Evolutionary conservation across 2,113 vertebrate species (phyloP).

Genomic region (human): DNA sequence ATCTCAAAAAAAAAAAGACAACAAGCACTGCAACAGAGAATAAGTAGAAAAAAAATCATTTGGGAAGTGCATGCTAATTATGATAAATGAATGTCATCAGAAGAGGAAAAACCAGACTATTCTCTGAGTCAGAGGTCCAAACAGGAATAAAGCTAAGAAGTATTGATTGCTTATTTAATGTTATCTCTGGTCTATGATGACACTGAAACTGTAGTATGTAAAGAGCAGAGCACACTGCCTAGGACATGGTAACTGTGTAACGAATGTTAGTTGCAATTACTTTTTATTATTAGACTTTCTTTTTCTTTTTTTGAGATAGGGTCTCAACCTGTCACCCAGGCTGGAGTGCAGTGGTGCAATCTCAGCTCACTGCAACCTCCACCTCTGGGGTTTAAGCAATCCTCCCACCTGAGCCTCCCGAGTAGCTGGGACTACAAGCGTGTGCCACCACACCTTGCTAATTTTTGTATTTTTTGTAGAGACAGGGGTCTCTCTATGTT

Average conservation of each 20-base stretch:
- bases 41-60: not conserved
- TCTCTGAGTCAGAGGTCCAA: not conserved
- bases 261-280: not conserved
- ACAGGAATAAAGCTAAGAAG: not conserved
- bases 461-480: too few species aligned
- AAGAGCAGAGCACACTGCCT: not conserved
- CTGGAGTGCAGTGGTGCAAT: too few species aligned
- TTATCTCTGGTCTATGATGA: not conserved
- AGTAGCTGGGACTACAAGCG: too few species aligned
- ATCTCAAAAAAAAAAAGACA: not conserved
- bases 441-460: too few species aligned
- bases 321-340: too few species aligned
- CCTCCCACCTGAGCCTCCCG: too few species aligned
- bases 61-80: not conserved
- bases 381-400: too few species aligned
- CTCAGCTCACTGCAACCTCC: too few species aligned
- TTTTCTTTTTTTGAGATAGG: too few species aligned
- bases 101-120: not conserved
- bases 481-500: too few species aligned
- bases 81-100: not conserved
- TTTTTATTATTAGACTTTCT: conserved; percentile 16
- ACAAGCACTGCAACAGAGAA: not conserved
- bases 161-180: not conserved
- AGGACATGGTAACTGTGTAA: not conserved
- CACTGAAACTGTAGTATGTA: not conserved